These are phyloP conservation scores for Scaptodrosophila lebanonensis DNA, from an alignment of 1,140 invertebrate species.

Conservation along the genomic window DNA sequence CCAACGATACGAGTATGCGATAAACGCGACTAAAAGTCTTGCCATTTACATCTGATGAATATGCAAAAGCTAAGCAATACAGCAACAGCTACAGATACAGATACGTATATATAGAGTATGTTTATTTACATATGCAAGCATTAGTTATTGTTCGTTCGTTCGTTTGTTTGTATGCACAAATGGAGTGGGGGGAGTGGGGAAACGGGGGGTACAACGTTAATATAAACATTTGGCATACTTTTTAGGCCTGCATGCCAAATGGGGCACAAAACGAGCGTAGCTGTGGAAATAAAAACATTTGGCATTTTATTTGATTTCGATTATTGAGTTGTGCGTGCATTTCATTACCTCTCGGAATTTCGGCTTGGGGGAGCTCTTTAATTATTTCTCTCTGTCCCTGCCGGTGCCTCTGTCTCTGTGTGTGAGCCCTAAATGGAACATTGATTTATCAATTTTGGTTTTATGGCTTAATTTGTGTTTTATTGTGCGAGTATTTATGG, in stretches of 20 bases:
- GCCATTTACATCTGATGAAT: slow-evolving; percentile 69
- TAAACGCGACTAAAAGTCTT: slow-evolving; percentile 63
- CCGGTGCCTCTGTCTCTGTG: slow-evolving; percentile 14
- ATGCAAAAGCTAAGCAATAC: slow-evolving; percentile 36
- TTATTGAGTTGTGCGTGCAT: slow-evolving; percentile 74
- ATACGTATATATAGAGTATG: background rate
- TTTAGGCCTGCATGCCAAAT: slow-evolving; percentile 26
- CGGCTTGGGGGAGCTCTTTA: slow-evolving; percentile 16
- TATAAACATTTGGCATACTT: slow-evolving; percentile 42
- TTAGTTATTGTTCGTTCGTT: background rate
- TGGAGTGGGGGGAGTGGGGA: too few relatives aligned
- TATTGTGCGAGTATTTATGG: slow-evolving; percentile 36
- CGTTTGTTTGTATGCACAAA: slow-evolving; percentile 43
- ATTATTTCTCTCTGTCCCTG: slow-evolving; percentile 7
- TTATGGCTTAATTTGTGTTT: slow-evolving; percentile 57
- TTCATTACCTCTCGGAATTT: slow-evolving; percentile 45
- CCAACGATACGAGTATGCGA: slow-evolving; percentile 67
- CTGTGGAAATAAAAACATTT: slow-evolving; percentile 74
- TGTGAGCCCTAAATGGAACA: slow-evolving; percentile 29
- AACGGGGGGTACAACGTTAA: too few relatives aligned
- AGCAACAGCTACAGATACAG: background rate
- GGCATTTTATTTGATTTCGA: slow-evolving; percentile 68
- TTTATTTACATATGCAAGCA: background rate
- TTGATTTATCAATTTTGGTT: too few relatives aligned
- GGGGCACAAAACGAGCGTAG: slow-evolving; percentile 60